These are phyloP conservation scores for Caenorhabditis latens DNA, from an alignment of 1,140 invertebrate species.

Conservation along the genomic window DNA sequence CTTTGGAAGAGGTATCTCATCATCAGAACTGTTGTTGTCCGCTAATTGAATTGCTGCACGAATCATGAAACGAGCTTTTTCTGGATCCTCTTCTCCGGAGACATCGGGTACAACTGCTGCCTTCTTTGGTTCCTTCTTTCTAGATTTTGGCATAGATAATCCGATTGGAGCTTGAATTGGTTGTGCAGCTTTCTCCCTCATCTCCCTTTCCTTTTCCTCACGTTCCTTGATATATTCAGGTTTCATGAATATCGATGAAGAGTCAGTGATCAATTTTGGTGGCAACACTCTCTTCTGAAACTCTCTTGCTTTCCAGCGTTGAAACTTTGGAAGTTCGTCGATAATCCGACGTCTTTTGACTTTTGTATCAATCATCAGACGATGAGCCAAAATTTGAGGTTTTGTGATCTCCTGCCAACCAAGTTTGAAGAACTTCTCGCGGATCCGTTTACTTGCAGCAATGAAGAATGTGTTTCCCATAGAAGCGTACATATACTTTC, in stretches of 20 bases:
- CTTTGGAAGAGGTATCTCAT: neutral
- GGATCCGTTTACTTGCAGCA: constrained; percentile 22
- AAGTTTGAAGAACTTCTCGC: constrained; percentile 1
- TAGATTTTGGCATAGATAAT: neutral
- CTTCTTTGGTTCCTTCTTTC: neutral
- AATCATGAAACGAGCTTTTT: constrained; percentile 22
- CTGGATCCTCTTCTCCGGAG: neutral
- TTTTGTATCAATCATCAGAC: neutral
- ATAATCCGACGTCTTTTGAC: neutral
- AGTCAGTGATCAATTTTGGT: constrained; percentile 21
- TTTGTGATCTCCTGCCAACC: neutral
- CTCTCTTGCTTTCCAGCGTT: neutral
- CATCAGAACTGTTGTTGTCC: constrained; percentile 13
- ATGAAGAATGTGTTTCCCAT: constrained; percentile 8
- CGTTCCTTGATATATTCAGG: constrained; percentile 43
- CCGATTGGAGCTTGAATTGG: constrained; percentile 6
- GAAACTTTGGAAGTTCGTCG: constrained; percentile 7
- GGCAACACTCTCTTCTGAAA: constrained; percentile 19
- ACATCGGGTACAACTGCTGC: neutral
- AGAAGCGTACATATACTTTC: constrained; percentile 19
- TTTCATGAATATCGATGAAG: constrained; percentile 28
- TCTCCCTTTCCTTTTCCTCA: constrained; percentile 24
- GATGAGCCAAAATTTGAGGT: constrained; percentile 5
- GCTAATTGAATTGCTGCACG: constrained; percentile 23
- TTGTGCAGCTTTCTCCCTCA: constrained; percentile 1